Conservation (phyloP, 2,888 invertebrate species). For the Ophion slaviceki region DNA sequence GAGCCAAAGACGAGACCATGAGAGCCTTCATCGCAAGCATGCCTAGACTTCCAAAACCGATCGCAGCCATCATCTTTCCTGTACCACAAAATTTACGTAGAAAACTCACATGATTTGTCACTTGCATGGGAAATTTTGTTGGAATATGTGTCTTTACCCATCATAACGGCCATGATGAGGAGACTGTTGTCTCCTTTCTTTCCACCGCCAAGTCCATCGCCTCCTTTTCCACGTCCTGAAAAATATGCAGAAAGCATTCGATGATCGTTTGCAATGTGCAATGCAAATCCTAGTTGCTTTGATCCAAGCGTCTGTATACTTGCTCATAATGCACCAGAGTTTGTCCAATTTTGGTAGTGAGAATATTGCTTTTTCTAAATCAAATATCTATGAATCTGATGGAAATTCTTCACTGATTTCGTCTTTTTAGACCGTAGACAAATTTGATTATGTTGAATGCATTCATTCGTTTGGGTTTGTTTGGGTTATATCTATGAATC, state of each 20-base stretch:
- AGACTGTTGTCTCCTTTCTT: constrained; percentile 85
- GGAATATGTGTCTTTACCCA: constrained; percentile 83
- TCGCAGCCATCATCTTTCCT: constrained; percentile 89
- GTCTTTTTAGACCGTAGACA: no score
- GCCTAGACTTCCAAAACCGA: constrained; percentile 90
- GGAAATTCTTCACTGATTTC: no score
- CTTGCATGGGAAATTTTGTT: constrained; percentile 24
- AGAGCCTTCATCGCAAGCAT: constrained; percentile 91
- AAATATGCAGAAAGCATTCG: neutral
- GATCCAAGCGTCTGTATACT: neutral
- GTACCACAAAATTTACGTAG: constrained; percentile 5
- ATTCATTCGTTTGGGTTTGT: no score
- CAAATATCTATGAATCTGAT: no score
- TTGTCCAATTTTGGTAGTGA: no score
- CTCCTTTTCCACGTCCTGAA: constrained; percentile 79
- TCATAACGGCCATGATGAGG: constrained; percentile 88
- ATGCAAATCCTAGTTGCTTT: neutral
- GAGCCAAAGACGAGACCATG: constrained; percentile 89
- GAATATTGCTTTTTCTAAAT: no score
- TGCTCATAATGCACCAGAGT: no score
- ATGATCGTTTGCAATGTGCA: neutral
- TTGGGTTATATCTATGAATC: no score
- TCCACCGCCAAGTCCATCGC: constrained; percentile 84
- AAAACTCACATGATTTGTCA: neutral
- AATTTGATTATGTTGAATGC: no score